Evolutionary conservation across 2,113 vertebrate genomes (phyloP).

Genomic region (Lepisosteus osseus): DNA sequence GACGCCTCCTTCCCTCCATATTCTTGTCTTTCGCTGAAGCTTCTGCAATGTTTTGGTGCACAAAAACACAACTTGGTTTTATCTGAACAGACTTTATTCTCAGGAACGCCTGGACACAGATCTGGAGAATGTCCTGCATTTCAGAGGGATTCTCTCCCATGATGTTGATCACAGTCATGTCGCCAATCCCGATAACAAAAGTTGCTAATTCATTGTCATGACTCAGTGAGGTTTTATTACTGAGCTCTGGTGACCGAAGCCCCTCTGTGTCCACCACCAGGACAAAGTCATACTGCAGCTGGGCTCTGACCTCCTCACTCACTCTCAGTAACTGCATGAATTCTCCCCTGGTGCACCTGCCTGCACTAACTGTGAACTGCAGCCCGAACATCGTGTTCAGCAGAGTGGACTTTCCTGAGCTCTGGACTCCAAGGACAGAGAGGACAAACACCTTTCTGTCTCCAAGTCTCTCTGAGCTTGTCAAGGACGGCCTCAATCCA

Average conservation of each 20-base stretch:
- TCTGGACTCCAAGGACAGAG: too few relatives aligned
- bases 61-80: constrained; percentile 32
- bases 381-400: too few relatives aligned
- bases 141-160: not conserved
- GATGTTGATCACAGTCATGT: too few relatives aligned
- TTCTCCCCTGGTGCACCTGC: too few relatives aligned
- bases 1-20: not conserved
- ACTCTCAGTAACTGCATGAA: too few relatives aligned
- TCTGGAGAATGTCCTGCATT: constrained; percentile 38
- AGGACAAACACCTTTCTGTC: too few relatives aligned
- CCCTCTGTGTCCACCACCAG: constrained; percentile 38
- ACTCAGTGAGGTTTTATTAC: not conserved
- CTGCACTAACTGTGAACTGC: too few relatives aligned
- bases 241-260: constrained; percentile 31
- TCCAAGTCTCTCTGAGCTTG: constrained; percentile 9
- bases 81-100: constrained; percentile 28
- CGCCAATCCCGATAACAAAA: too few relatives aligned
- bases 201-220: too few relatives aligned
- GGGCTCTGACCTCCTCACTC: not conserved
- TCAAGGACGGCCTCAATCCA: constrained; percentile 61
- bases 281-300: constrained; percentile 47
- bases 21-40: constrained; percentile 24
- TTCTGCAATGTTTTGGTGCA: constrained; percentile 35
- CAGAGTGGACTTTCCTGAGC: too few relatives aligned
- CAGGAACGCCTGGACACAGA: constrained; percentile 38